Base-by-base conservation (phyloP, 2,113 vertebrate genomes). In the Gallinago undulata region DNA sequence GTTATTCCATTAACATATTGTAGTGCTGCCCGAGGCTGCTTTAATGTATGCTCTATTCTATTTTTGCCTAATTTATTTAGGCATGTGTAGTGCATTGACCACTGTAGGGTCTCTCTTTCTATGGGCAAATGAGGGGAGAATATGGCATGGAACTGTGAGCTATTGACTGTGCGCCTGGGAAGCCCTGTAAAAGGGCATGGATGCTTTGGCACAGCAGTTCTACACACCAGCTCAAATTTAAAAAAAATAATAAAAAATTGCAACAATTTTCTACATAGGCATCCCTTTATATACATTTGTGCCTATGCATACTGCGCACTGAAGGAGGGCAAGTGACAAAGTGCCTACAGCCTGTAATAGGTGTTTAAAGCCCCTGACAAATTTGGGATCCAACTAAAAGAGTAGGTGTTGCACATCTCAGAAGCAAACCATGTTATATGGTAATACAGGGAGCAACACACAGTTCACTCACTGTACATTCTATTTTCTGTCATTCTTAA, bases 1-100 rank as follows among this genome's bases (percentile, higher is more conserved):
- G 79, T 94, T 93, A 92, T 96, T 97, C 91, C 72, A 94, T 96
- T 94, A 95, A 94, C 95, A 96, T 96, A 94, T 95, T 96, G 93
- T 73, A 95, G 94, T 84, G 39, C 80, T 84, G 96, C 94, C 93
- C 0, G 19, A 82, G 86, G 97, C 93, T 94, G 80, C 89, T 68
- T 80, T 96, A 94, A 95, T 92, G 76, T 94, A 90, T 94, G 68
- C 66, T 94, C 43, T 83, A 30, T 96, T 93, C 88, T 91, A 64
- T 95, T 89, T 87, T 91, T 96, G 80, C 85, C 90, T 97, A 93
- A 96, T 94, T 94, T 87, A 90, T 93, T 92, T 96, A 81, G 94
- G 89, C 95, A 93, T 97, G 84, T 97, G 62, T 94, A 92, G 94
- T 78, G 53, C 94, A 83, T 45, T 94, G 85, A 83, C 87, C 78